Evolutionary conservation across 2,797 vertebrate genomes (phyloP).

Genomic region (Odontamblyopus rebecca): DNA sequence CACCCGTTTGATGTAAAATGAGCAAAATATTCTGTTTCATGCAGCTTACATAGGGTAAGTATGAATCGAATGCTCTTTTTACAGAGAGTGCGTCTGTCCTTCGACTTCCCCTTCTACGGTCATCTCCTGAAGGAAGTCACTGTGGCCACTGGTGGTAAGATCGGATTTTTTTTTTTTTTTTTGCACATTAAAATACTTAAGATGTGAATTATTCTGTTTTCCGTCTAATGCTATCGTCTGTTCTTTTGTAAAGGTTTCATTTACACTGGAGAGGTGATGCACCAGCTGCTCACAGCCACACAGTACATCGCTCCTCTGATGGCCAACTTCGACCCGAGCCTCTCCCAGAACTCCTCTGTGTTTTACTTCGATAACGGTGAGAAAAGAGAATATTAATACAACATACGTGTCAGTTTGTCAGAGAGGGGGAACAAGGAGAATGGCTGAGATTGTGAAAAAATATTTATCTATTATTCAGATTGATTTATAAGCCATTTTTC

Average conservation of each 20-base stretch:
- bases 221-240: background rate
- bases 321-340: slow-evolving; percentile 93
- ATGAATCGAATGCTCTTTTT: slow-evolving; percentile 56
- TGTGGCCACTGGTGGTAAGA: slow-evolving; percentile 91
- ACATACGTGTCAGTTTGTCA: background rate
- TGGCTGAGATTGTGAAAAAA: no score
- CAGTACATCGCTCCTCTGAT: slow-evolving; percentile 97
- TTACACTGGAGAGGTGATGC: slow-evolving; percentile 93
- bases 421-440: no score
- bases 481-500: no score
- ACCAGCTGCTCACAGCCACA: slow-evolving; percentile 93
- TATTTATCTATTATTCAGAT: no score
- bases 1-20: background rate
- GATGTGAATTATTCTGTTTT: background rate
- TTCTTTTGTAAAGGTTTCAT: slow-evolving; percentile 81
- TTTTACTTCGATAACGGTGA: slow-evolving; percentile 94
- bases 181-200: background rate
- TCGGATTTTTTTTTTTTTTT: slow-evolving; percentile 17
- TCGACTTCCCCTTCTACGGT: slow-evolving; percentile 95
- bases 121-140: slow-evolving; percentile 92
- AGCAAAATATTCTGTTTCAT: background rate
- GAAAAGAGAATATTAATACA: slow-evolving; percentile 23
- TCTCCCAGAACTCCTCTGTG: slow-evolving; percentile 89
- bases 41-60: background rate
- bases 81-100: slow-evolving; percentile 93